Evolutionary conservation across 92 coral and sea anemone species (phyloP), one percentile per base, ranked within the genome.

Genomic region (Blastomussa wellsi): DNA sequence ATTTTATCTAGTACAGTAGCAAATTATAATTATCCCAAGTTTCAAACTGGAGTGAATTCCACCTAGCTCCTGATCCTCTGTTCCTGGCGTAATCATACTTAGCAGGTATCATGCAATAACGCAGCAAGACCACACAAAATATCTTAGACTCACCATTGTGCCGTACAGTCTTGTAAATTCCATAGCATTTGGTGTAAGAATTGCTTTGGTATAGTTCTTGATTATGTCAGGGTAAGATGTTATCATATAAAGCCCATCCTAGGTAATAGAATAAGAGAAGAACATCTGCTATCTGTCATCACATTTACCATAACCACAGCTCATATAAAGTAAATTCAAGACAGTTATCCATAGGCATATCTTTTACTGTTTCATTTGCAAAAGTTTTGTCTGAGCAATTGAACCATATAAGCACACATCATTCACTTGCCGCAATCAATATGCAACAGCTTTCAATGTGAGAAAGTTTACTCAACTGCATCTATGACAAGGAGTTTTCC

Each of bases 201-300:
- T 88, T 55, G 93, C 82, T 78, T 81, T 94, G 60, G 88, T 84
- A 72, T 96, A 96, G 57, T 92, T 88, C 76, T 81, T 92, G 66
- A 96, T 90, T 53, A 96, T 85, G 37, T 94, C 97, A 32, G 99
- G 99, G 82, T 89, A 83, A 4, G 80, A 64, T 28, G 98, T 90
- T 15, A 96, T 87, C 87, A 96, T 84, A 79, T 82, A 88, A 47
- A 96, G 90, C 55, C 98, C 98, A 91, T 96, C 99, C 99, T 96
- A n/a, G n/a, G n/a, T n/a, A 67, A 52, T 64, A 51, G 14, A 49
- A 60, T 1, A 19, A 17, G 22, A 47, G 65, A 87, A 12, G 36
- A 4, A 68, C 52, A 71, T 20, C 28, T 4, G 41, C 41, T 1
- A 41, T 14, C 2, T 67, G 17, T 2, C 11, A 32, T 19, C 11